Base-by-base conservation (phyloP, 2,888 invertebrate genomes). In the Tachina grossa region DNA sequence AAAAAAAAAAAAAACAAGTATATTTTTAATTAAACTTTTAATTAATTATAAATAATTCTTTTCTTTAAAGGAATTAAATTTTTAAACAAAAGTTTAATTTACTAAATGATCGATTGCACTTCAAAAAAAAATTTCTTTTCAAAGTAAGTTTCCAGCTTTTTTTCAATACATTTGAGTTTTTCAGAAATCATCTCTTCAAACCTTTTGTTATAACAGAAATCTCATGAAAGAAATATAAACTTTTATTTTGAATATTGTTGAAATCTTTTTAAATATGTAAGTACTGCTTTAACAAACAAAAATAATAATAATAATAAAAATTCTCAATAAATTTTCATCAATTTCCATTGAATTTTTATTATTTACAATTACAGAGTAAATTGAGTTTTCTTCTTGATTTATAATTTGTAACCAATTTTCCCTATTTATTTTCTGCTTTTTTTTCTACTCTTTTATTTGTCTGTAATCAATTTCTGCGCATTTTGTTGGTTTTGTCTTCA, bases 381-480 rank as follows among this genome's bases (percentile, higher is more conserved):
- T 83, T 72, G 22, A 68, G 72, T 78, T 83, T 83, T 78, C 61
- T 75, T 8, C 72, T 59, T 74, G 71, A 71, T 83, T 72, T 83
- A 66, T 83, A 78, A 83, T 68, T 83, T 83, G 77, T 77, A 77
- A 77, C 65, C 77, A 83, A 83, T 83, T 83, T 77, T 81, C 75
- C 45, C 66, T 74, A 66, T 65, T 65, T 55, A 69, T 77, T 43
- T 66, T 45, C 1, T 39, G 47, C 14, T 43, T 39, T 72, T 45
- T 39, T 72, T 49, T 55, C 10, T 22, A 43, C 6, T 31, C 16
- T 47, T 13, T 3, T 11, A 41, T 19, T 66, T 13, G 51, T 39
- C 59, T 66, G 59, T 77, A 77, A 77, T 81, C 68, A 81, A 75
- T 75, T 74, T 68, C 49, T 57, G 53, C 74, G 41, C 49, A 43